Percentiles rank a stretch among this genome's conserved stretches.
phyloP scores from a whole-genome alignment of 2,888 invertebrate species.

The Galerucella pusilla region DNA sequence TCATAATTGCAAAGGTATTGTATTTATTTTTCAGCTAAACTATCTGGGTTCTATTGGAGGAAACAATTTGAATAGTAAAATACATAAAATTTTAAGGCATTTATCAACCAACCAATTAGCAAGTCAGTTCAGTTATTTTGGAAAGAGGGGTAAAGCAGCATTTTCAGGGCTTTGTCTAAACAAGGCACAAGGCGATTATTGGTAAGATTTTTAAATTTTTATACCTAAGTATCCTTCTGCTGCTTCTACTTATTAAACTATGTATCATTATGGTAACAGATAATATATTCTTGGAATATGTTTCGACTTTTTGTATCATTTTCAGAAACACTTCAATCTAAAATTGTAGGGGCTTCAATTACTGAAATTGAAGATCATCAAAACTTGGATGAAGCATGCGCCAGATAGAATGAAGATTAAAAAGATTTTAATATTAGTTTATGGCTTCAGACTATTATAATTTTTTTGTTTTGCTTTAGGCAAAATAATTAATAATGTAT shows the following conservation, averaged over 20 bases:
- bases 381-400: slow-evolving; percentile 23
- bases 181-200: slow-evolving; percentile 12
- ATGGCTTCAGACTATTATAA: too few relatives aligned
- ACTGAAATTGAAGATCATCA: slow-evolving; percentile 17
- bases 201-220: slow-evolving; percentile 14
- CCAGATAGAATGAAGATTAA: slow-evolving; percentile 16
- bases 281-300: too few relatives aligned
- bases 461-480: too few relatives aligned
- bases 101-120: not conserved
- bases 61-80: slow-evolving; percentile 14
- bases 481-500: too few relatives aligned
- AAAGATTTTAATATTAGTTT: not conserved
- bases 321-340: slow-evolving; percentile 20
- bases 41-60: slow-evolving; percentile 25
- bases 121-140: slow-evolving; percentile 22
- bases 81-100: not conserved
- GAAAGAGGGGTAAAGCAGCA: slow-evolving; percentile 13
- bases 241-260: too few relatives aligned
- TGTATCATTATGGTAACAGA: too few relatives aligned
- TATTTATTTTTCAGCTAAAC: slow-evolving; percentile 15
- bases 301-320: not conserved
- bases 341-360: slow-evolving; percentile 11
- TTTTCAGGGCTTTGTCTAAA: slow-evolving; percentile 20
- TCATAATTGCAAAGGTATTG: too few relatives aligned
- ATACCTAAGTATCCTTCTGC: too few relatives aligned